Conservation (phyloP, 2,888 invertebrate genomes). For the Acrobeloides nanus region DNA sequence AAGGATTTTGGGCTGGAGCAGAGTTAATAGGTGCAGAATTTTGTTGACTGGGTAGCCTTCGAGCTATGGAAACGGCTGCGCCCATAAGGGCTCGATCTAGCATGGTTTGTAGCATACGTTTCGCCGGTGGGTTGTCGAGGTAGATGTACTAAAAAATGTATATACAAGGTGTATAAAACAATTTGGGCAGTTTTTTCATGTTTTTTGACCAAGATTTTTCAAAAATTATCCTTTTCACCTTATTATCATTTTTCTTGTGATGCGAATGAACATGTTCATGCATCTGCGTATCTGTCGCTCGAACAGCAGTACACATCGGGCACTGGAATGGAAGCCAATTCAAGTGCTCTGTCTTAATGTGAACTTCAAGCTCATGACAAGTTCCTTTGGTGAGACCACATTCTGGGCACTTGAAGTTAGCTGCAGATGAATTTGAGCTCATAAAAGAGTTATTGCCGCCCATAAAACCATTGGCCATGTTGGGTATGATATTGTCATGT, state of each 20-base stretch:
- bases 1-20: too few relatives aligned
- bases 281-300: conserved; percentile 51
- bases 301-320: conserved; percentile 36
- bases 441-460: too few relatives aligned
- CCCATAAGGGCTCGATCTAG: conserved; percentile 39
- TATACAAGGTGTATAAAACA: not conserved
- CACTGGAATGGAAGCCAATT: conserved; percentile 52
- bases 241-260: conserved; percentile 43
- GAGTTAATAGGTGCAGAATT: too few relatives aligned
- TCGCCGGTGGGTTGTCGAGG: conserved; percentile 47
- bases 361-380: conserved; percentile 47
- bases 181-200: not conserved
- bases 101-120: conserved; percentile 40
- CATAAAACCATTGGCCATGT: too few relatives aligned
- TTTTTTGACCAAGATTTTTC: not conserved
- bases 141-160: conserved; percentile 35
- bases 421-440: too few relatives aligned
- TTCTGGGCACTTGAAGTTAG: conserved; percentile 43
- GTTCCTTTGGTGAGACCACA: conserved; percentile 40
- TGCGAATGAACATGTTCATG: conserved; percentile 47
- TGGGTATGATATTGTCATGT: too few relatives aligned
- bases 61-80: too few relatives aligned
- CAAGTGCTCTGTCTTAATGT: conserved; percentile 38
- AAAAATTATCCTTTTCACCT: conserved; percentile 19
- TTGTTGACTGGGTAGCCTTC: too few relatives aligned